A percentile compares a stretch with the other conserved stretches of the same genome.
Conservation (phyloP, 2,113 vertebrate genomes). For the Macrotus californicus region DNA sequence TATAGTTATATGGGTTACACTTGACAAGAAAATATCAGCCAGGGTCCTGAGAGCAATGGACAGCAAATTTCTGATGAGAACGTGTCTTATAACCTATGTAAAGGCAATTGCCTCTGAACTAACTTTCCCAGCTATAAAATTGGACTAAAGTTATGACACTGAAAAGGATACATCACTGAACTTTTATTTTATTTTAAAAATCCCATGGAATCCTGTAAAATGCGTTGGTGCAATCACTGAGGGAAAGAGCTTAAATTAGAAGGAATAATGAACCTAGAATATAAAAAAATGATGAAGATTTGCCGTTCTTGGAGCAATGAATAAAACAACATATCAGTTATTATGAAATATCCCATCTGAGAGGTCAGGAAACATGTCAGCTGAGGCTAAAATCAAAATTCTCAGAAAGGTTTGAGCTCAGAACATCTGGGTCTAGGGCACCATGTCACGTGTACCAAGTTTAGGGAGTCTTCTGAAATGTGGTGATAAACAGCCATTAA, state of each 20-base stretch:
- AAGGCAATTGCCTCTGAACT: not conserved
- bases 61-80: not conserved
- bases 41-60: not conserved
- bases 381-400: conserved; percentile 18
- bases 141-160: not conserved
- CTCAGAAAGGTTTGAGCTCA: not conserved
- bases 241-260: not conserved
- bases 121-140: not conserved
- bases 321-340: conserved; percentile 30
- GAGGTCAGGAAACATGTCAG: conserved; percentile 21
- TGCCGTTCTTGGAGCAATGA: not conserved
- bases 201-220: not conserved
- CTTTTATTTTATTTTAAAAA: not conserved
- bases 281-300: conserved; percentile 23
- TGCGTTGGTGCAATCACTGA: not conserved
- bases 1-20: not conserved
- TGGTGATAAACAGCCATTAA: conserved; percentile 34
- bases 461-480: conserved; percentile 32
- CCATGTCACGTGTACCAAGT: not conserved
- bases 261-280: not conserved
- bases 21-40: not conserved
- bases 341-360: conserved; percentile 6
- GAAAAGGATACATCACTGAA: not conserved
- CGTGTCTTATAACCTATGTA: not conserved
- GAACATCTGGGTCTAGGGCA: conserved; percentile 28